Evolutionary conservation across 2,888 invertebrate species (phyloP).

Genomic region (Hypomecis atomaria): DNA sequence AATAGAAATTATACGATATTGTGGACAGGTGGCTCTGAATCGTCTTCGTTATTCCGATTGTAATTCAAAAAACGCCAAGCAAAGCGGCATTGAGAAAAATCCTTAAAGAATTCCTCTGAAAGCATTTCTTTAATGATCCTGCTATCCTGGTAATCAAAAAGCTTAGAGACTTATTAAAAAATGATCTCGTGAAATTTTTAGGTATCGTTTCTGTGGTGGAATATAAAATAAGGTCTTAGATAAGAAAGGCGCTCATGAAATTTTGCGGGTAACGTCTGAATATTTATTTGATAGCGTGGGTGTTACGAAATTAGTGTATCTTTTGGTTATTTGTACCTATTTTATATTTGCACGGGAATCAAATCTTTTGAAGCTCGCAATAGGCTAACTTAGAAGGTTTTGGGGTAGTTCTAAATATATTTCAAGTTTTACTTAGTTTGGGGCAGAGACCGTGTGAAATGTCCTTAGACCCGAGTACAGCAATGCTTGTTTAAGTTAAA

Average conservation of each 20-base stretch:
- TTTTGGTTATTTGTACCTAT: too few relatives aligned
- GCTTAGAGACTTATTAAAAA: conserved; percentile 15
- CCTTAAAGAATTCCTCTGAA: conserved; percentile 20
- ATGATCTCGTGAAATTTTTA: conserved; percentile 9
- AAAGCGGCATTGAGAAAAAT: conserved; percentile 11
- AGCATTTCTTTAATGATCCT: conserved; percentile 26
- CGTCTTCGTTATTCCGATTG: conserved; percentile 36
- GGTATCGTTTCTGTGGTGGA: not conserved
- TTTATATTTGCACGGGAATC: too few relatives aligned
- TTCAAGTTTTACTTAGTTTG: too few relatives aligned
- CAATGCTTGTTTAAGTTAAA: too few relatives aligned
- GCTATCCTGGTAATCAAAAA: conserved; percentile 25
- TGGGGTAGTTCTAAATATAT: too few relatives aligned
- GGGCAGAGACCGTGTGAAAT: too few relatives aligned
- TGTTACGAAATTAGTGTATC: too few relatives aligned
- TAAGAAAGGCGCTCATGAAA: not conserved
- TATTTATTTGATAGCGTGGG: too few relatives aligned
- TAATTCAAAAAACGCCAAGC: conserved; percentile 25
- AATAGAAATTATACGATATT: conserved; percentile 39
- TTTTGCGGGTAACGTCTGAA: too few relatives aligned
- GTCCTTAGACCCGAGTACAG: too few relatives aligned
- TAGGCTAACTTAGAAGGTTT: too few relatives aligned
- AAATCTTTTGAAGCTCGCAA: too few relatives aligned
- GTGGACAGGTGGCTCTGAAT: conserved; percentile 25
- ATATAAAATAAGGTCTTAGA: conserved; percentile 10